A percentile compares a stretch with the other conserved stretches of the same genome.
Conservation (phyloP, 2,888 invertebrate genomes). For the Cephus spinipes region DNA sequence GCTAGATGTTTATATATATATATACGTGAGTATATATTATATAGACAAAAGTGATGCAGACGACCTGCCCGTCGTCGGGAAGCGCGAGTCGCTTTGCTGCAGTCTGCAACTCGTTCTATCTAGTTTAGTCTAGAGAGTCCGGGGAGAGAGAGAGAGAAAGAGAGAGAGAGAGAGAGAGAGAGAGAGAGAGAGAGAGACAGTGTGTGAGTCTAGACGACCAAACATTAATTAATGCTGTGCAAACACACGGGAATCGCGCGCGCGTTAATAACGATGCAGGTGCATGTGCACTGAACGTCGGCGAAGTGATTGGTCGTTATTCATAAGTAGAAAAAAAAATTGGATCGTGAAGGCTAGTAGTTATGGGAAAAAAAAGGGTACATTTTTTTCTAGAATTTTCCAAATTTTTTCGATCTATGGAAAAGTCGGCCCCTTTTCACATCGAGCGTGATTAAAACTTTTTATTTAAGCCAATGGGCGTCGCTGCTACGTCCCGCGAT, state of each 20-base stretch:
- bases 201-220: slow-evolving; percentile 48
- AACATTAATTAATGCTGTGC: slow-evolving; percentile 61
- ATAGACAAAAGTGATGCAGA: background rate
- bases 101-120: slow-evolving; percentile 32
- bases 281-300: background rate
- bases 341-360: too few relatives aligned
- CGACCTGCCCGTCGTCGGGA: background rate
- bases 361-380: too few relatives aligned
- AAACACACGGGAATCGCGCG: slow-evolving; percentile 41
- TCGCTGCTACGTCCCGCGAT: slow-evolving; percentile 26
- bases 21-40: background rate
- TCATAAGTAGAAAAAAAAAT: too few relatives aligned
- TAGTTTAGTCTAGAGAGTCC: slow-evolving; percentile 49
- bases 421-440: background rate
- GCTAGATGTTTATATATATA: background rate
- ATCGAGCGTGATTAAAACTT: slow-evolving; percentile 7
- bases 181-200: too few relatives aligned
- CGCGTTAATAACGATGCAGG: background rate
- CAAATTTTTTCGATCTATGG: background rate
- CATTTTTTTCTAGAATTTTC: too few relatives aligned
- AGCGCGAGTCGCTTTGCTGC: background rate
- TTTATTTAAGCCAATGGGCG: slow-evolving; percentile 49
- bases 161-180: too few relatives aligned
- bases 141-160: slow-evolving; percentile 11
- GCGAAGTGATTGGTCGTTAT: background rate